These are phyloP conservation scores for Trachymyrmex cornetzi DNA, from an alignment of 1,140 invertebrate species.

Conservation along the genomic window DNA sequence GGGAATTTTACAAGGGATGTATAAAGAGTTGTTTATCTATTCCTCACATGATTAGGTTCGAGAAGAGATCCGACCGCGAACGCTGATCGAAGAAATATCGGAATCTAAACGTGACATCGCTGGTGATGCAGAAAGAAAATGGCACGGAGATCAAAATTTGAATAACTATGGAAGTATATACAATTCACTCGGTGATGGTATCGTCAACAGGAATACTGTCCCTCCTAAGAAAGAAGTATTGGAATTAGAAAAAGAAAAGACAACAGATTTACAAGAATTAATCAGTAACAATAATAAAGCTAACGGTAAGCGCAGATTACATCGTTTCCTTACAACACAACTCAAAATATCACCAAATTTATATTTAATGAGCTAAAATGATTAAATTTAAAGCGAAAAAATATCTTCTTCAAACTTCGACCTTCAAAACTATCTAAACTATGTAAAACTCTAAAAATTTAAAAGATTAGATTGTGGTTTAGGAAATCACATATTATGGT, in stretches of 20 bases:
- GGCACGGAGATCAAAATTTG: conserved; percentile 52
- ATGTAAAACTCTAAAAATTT: no score
- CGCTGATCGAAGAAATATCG: conserved; percentile 68
- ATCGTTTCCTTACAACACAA: no score
- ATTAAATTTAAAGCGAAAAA: no score
- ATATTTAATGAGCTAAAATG: no score
- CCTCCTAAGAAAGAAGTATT: conserved; percentile 48
- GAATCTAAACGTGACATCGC: conserved; percentile 19
- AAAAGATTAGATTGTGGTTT: no score
- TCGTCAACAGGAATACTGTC: conserved; percentile 1
- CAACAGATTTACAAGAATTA: background rate
- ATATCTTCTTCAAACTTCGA: no score
- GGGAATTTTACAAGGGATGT: background rate
- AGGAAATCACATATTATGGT: no score
- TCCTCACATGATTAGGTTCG: background rate
- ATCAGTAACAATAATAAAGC: background rate
- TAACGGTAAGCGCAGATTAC: background rate
- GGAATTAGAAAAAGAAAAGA: conserved; percentile 20
- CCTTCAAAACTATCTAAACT: no score
- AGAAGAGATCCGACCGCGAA: background rate
- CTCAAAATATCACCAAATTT: no score
- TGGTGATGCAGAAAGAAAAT: conserved; percentile 50
- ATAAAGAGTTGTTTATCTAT: conserved; percentile 23
- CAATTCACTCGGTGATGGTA: conserved; percentile 5
- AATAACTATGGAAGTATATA: conserved; percentile 27